phyloP scores from a whole-genome alignment of 2,888 invertebrate genomes.

The Pyrrhosoma nymphula region DNA sequence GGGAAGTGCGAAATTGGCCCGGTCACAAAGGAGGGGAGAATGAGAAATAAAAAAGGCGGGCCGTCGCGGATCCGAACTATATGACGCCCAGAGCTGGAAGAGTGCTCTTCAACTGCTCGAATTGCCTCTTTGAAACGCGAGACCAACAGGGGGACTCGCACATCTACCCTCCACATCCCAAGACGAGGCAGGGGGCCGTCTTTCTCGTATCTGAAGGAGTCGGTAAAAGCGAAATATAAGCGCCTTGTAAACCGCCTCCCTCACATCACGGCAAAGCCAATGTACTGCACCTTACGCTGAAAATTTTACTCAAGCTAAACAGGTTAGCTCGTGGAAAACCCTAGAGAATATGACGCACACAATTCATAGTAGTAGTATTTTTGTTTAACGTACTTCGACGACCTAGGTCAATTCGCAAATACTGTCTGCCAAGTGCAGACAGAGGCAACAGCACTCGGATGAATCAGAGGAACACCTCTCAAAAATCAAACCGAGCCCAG shows the following conservation, averaged over 20 bases:
- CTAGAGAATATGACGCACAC: too few species aligned
- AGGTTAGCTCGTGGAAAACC: too few species aligned
- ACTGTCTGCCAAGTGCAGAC: too few species aligned
- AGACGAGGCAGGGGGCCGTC: not conserved
- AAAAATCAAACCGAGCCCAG: too few species aligned
- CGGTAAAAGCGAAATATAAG: not conserved
- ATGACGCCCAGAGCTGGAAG: not conserved
- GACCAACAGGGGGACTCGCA: not conserved
- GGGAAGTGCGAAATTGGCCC: slow-evolving; percentile 5
- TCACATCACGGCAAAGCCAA: not conserved
- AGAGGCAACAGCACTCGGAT: too few species aligned
- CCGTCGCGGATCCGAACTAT: not conserved
- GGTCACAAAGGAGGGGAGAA: not conserved
- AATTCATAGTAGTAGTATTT: too few species aligned
- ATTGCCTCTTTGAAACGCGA: not conserved
- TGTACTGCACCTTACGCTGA: too few species aligned
- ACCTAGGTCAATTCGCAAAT: too few species aligned
- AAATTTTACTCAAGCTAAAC: too few species aligned
- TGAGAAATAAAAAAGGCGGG: not conserved
- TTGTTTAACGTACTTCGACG: too few species aligned
- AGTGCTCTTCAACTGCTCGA: not conserved
- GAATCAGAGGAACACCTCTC: too few species aligned
- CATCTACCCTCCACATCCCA: not conserved
- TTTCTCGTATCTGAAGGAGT: not conserved
- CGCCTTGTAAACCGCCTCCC: not conserved